Conservation (phyloP, 2,797 vertebrate genomes). For the Eupleurogrammus muticus region DNA sequence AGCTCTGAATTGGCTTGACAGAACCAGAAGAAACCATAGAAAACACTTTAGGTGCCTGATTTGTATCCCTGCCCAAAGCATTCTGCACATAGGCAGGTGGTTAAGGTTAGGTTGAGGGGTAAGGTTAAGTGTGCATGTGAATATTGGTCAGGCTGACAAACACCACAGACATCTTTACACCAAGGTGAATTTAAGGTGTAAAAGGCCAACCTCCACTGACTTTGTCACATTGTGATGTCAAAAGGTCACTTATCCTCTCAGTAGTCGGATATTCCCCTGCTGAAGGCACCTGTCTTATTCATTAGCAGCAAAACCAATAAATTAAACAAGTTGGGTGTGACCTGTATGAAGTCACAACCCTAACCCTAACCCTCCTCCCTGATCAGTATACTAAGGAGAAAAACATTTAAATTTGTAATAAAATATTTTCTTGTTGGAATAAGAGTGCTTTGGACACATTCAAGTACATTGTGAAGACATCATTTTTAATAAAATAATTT, state of each 20-base stretch:
- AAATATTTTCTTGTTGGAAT: neutral
- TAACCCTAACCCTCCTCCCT: neutral
- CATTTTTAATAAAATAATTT: neutral
- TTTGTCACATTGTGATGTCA: neutral
- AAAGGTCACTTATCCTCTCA: neutral
- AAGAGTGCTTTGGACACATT: neutral
- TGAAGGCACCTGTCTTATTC: conserved; percentile 8
- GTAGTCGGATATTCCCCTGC: neutral
- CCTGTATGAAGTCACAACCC: neutral
- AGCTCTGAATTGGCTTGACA: conserved; percentile 8
- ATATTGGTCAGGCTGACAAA: too few relatives aligned
- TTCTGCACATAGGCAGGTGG: too few relatives aligned
- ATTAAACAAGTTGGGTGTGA: neutral
- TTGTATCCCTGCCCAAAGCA: too few relatives aligned
- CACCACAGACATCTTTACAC: neutral
- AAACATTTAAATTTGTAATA: neutral
- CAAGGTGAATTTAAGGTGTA: neutral
- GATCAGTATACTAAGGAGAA: neutral
- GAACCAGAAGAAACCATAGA: conserved; percentile 38
- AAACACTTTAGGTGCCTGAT: neutral
- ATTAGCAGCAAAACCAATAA: neutral
- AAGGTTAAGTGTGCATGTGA: too few relatives aligned
- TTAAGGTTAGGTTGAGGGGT: too few relatives aligned
- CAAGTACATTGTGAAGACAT: neutral
- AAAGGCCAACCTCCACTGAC: neutral